A percentile compares a stretch with the other conserved stretches of the same genome.
phyloP scores from a whole-genome alignment of 2,113 vertebrate genomes.

The Oreochromis niloticus region DNA sequence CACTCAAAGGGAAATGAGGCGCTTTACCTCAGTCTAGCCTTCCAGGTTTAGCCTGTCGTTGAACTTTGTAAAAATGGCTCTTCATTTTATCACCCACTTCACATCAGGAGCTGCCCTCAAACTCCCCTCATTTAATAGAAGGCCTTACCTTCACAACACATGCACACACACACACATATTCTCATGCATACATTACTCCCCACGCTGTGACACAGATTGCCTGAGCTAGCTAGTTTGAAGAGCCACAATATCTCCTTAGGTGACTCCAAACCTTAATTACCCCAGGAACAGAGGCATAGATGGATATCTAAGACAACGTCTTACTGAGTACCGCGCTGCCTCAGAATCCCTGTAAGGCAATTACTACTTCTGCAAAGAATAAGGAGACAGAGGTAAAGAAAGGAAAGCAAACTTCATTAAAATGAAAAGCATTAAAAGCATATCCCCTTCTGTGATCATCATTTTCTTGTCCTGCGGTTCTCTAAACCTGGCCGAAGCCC shows the following conservation, averaged over 20 bases:
- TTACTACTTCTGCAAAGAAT: conserved; percentile 28
- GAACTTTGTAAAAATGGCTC: conserved; percentile 12
- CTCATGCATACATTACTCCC: background rate
- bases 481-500: conserved; percentile 27
- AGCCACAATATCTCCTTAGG: conserved; percentile 39
- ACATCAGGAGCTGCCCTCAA: conserved; percentile 2
- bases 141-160: background rate
- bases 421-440: conserved; percentile 37
- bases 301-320: conserved; percentile 31
- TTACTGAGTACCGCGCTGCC: background rate
- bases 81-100: conserved; percentile 32
- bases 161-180: background rate
- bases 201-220: conserved; percentile 5
- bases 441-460: conserved; percentile 16
- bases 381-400: conserved; percentile 16
- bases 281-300: conserved; percentile 17
- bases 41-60: background rate
- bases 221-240: conserved; percentile 6
- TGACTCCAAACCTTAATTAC: conserved; percentile 52
- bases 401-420: conserved; percentile 44
- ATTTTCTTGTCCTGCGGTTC: conserved; percentile 21
- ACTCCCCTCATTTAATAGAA: conserved; percentile 6
- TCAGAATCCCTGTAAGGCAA: conserved; percentile 33
- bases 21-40: background rate
- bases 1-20: conserved; percentile 16